Evolutionary conservation across 30 jellyfish, hydroid and myxozoan species (phyloP).

Genomic region (Hydractinia symbiolongicarpus): DNA sequence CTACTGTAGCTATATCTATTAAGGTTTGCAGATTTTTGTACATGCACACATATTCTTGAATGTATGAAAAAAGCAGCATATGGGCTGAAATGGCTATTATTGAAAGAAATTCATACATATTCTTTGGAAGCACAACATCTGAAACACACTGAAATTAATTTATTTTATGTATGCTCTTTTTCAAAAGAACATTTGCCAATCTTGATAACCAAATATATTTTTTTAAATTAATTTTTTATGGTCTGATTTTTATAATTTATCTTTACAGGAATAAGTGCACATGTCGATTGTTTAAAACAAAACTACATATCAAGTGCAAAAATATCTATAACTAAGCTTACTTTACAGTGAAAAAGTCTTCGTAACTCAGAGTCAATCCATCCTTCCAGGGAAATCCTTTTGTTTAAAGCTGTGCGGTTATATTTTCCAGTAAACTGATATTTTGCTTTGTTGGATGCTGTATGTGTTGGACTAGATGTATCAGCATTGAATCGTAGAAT

Average conservation of each 20-base stretch:
- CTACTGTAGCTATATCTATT: too few species aligned
- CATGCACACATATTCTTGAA: too few species aligned
- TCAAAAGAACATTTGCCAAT: too few species aligned
- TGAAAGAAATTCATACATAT: too few species aligned
- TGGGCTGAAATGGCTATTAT: too few species aligned
- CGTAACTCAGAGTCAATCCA: conserved; percentile 82
- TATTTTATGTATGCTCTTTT: too few species aligned
- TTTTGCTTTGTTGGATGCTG: conserved; percentile 45
- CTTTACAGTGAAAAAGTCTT: conserved; percentile 61
- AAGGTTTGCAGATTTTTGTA: too few species aligned
- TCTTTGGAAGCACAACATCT: too few species aligned
- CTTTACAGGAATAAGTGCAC: too few species aligned
- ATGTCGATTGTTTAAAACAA: not conserved
- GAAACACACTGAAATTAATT: too few species aligned
- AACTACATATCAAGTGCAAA: not conserved
- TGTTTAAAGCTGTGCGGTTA: conserved; percentile 62
- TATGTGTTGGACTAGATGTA: conserved; percentile 33
- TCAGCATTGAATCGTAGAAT: conserved; percentile 56
- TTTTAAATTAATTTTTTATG: not conserved
- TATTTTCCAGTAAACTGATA: conserved; percentile 89
- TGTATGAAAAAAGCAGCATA: too few species aligned
- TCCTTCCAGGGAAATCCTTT: conserved; percentile 71
- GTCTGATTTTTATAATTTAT: too few species aligned
- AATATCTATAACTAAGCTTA: not conserved
- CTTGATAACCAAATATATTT: not conserved